Evolutionary conservation across 1,140 invertebrate species (phyloP).

Genomic region (Leucophenga varia): DNA sequence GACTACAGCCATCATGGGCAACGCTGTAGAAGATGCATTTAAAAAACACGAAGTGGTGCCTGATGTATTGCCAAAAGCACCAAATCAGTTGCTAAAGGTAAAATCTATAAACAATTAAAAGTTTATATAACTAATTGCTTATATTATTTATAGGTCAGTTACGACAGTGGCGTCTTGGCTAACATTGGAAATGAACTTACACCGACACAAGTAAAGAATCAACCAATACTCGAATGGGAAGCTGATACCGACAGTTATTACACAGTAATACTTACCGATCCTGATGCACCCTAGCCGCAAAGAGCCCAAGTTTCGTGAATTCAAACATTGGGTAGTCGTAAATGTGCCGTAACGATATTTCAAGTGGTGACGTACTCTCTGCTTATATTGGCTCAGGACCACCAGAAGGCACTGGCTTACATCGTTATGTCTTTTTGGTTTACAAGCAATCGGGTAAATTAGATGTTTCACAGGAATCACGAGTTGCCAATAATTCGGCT

Average conservation of each 20-base stretch:
- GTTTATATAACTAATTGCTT: no score
- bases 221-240: constrained; percentile 66
- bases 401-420: constrained; percentile 78
- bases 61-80: constrained; percentile 35
- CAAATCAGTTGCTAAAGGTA: constrained; percentile 36
- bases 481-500: constrained; percentile 57
- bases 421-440: constrained; percentile 87
- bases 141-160: constrained; percentile 46
- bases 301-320: constrained; percentile 78
- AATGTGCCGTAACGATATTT: constrained; percentile 82
- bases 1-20: not conserved
- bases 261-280: constrained; percentile 69
- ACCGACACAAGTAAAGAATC: constrained; percentile 70
- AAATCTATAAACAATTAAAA: not conserved
- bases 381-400: constrained; percentile 86
- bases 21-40: constrained; percentile 1
- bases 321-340: constrained; percentile 89
- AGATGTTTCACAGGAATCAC: constrained; percentile 47
- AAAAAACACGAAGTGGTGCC: constrained; percentile 29
- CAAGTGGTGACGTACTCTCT: constrained; percentile 74
- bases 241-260: constrained; percentile 67
- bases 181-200: constrained; percentile 69
- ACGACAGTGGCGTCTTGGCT: constrained; percentile 61
- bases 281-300: constrained; percentile 68
- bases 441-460: constrained; percentile 70